Percentiles rank a stretch among this genome's conserved stretches.
Conservation (phyloP, 2,797 vertebrate species). For the Phoebastria nigripes region DNA sequence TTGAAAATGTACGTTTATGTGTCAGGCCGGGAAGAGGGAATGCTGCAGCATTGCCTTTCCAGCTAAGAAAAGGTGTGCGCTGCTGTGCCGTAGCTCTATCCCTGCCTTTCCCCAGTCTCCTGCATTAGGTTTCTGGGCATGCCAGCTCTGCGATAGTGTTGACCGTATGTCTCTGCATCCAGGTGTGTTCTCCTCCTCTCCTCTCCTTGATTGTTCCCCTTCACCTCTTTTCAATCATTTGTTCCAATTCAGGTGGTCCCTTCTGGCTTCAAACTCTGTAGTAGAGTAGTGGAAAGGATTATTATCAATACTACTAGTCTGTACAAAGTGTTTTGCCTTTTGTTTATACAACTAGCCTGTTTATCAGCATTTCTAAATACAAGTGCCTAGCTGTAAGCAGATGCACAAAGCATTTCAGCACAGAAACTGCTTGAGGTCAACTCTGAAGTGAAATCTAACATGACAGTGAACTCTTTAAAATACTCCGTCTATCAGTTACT, state of each 20-base stretch:
- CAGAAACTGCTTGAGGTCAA: neutral
- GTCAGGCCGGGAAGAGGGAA: neutral
- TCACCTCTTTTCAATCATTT: neutral
- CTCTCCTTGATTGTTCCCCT: neutral
- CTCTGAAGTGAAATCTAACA: neutral
- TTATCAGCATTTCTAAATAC: neutral
- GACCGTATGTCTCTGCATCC: rapidly evolving
- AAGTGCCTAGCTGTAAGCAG: neutral
- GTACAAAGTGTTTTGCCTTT: neutral
- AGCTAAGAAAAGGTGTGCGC: neutral
- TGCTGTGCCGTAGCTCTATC: rapidly evolving
- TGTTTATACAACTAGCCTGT: neutral
- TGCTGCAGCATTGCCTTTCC: neutral
- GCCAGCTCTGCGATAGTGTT: neutral
- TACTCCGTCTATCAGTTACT: neutral
- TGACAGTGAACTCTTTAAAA: neutral
- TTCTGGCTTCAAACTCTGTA: neutral
- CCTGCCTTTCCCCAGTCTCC: neutral
- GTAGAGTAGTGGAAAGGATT: neutral
- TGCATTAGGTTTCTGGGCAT: neutral
- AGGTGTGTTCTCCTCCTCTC: neutral
- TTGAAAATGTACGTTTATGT: neutral
- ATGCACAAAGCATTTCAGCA: neutral
- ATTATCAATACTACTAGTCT: neutral
- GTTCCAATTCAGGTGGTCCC: neutral